These are phyloP conservation scores for Leptothorax acervorum DNA, from an alignment of 2,888 invertebrate species.

Conservation along the genomic window DNA sequence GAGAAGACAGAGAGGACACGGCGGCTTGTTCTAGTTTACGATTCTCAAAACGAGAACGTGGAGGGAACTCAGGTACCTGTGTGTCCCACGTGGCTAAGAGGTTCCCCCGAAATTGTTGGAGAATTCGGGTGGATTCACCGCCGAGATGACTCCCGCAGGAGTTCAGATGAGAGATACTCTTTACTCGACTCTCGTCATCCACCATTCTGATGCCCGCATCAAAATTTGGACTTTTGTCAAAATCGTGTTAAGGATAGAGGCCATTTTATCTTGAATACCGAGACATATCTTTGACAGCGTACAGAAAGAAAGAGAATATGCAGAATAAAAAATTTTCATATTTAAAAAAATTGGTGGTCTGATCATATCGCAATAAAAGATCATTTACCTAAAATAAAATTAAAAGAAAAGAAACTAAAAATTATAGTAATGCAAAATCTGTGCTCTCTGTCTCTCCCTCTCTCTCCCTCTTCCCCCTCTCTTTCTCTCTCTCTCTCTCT, in stretches of 20 bases:
- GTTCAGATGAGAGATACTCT: constrained; percentile 50
- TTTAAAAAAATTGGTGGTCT: too few relatives aligned
- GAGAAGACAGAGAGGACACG: constrained; percentile 74
- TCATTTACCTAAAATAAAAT: not conserved
- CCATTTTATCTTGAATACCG: not conserved
- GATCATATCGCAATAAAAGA: not conserved
- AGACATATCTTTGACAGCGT: not conserved
- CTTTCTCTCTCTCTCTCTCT: not conserved
- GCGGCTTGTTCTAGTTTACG: constrained; percentile 81
- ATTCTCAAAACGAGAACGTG: constrained; percentile 74
- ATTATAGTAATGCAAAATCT: not conserved
- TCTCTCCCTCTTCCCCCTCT: not conserved
- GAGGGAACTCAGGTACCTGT: constrained; percentile 63
- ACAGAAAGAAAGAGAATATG: not conserved
- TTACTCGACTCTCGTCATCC: constrained; percentile 28
- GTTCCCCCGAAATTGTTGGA: constrained; percentile 67
- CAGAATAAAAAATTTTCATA: not conserved
- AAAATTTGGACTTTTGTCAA: constrained; percentile 38
- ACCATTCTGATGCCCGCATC: constrained; percentile 16
- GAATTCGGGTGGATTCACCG: constrained; percentile 57
- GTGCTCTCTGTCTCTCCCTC: not conserved
- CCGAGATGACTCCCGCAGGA: constrained; percentile 58
- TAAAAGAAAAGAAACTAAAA: not conserved
- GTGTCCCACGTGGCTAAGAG: constrained; percentile 69
- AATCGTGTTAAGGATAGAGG: not conserved